Evolutionary conservation across 2,797 vertebrate species (phyloP).

Genomic region (Falco biarmicus): DNA sequence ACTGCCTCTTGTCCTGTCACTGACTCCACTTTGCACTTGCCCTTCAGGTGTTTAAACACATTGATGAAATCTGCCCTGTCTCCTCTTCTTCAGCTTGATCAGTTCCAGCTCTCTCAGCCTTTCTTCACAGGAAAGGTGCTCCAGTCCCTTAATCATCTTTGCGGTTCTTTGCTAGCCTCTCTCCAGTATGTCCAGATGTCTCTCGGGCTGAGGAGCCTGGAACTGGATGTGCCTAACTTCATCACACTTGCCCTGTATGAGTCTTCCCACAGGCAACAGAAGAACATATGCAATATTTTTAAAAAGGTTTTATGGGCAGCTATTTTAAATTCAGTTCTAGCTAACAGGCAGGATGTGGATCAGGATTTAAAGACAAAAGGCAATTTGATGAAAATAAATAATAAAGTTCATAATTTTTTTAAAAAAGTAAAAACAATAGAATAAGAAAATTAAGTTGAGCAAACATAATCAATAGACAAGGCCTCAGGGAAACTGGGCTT

Average conservation of each 20-base stretch:
- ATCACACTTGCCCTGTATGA: background rate
- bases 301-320: background rate
- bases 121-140: background rate
- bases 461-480: background rate
- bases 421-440: background rate
- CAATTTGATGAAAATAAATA: background rate
- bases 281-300: background rate
- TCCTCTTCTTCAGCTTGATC: background rate
- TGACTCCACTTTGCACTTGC: background rate
- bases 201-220: background rate
- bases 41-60: background rate
- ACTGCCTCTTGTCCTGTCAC: background rate
- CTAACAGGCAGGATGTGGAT: background rate
- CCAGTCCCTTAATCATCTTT: background rate
- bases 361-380: background rate
- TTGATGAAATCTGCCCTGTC: background rate
- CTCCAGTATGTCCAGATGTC: rapidly evolving
- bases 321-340: background rate
- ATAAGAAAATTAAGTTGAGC: background rate
- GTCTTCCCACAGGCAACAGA: background rate
- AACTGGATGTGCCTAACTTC: background rate
- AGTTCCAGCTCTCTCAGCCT: background rate
- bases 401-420: background rate
- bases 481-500: background rate
- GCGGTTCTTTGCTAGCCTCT: background rate